These are phyloP conservation scores for Emydocephalus ijimae DNA, from an alignment of 2,113 vertebrate genomes.

Conservation along the genomic window DNA sequence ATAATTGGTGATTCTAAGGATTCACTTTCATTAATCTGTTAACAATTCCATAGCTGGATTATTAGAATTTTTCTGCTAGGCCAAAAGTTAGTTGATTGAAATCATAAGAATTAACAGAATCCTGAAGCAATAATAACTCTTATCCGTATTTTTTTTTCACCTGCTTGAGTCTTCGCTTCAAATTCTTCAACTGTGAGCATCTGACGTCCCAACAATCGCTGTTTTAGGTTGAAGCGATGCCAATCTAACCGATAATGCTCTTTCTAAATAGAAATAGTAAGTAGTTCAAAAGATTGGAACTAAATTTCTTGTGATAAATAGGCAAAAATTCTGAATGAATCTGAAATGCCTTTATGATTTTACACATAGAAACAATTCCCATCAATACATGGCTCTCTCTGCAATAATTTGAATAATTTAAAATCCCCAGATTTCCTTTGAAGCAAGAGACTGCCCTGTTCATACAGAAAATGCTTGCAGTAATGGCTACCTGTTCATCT, in stretches of 20 bases:
- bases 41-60: not conserved
- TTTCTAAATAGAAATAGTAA: conserved; percentile 64
- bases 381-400: not conserved
- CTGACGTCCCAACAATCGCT: conserved; percentile 71
- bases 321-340: not conserved
- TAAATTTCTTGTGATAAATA: not conserved
- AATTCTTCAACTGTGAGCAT: conserved; percentile 78
- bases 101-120: not conserved
- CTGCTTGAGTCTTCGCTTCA: conserved; percentile 79
- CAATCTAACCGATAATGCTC: conserved; percentile 95
- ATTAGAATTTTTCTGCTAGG: not conserved
- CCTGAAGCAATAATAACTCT: not conserved
- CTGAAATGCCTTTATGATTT: not conserved
- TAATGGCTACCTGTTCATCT: conserved; percentile 84
- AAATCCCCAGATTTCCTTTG: not conserved
- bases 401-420: not conserved
- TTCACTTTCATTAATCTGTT: not conserved
- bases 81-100: not conserved
- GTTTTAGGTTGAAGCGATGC: conserved; percentile 95
- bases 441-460: not conserved
- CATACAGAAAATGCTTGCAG: not conserved
- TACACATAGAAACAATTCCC: not conserved
- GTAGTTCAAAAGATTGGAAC: not conserved
- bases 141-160: conserved; percentile 51
- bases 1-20: not conserved